Evolutionary conservation across 2,113 vertebrate species (phyloP).

Genomic region (Steatornis caripensis): DNA sequence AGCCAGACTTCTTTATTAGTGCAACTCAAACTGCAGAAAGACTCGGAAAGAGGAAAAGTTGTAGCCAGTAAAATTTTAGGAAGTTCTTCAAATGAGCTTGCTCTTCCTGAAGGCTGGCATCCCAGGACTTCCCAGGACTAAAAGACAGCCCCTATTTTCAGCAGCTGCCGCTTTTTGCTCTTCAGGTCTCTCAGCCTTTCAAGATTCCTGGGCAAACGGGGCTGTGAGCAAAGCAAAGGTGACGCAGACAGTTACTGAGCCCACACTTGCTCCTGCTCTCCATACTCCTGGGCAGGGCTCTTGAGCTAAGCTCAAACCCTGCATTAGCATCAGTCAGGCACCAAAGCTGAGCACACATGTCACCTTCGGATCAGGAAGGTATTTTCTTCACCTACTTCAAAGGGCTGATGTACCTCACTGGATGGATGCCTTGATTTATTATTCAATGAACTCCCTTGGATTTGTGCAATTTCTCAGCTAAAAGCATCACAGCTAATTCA

Average conservation of each 20-base stretch:
- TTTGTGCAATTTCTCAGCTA: slow-evolving; percentile 16
- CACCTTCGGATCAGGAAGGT: not conserved
- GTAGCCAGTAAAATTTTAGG: not conserved
- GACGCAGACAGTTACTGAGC: not conserved
- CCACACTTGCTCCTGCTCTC: not conserved
- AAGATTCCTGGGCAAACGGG: not conserved
- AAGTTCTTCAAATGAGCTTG: not conserved
- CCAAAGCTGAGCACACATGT: not conserved
- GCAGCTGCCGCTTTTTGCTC: not conserved
- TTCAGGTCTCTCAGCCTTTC: not conserved
- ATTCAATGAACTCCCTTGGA: not conserved
- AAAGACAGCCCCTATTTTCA: not conserved
- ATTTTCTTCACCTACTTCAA: slow-evolving; percentile 11
- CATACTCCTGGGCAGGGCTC: not conserved
- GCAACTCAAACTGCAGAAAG: not conserved
- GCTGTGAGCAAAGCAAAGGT: not conserved
- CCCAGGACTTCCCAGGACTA: not conserved
- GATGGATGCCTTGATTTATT: slow-evolving; percentile 28
- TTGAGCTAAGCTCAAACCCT: not conserved
- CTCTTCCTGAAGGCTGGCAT: not conserved
- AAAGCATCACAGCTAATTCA: slow-evolving; percentile 26
- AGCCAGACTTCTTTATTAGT: not conserved
- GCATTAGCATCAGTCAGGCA: not conserved
- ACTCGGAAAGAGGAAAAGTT: not conserved
- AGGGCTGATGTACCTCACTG: not conserved